These are phyloP conservation scores for Hydractinia echinata DNA, from an alignment of 30 jellyfish, hydroid and myxozoan species.

Conservation along the genomic window DNA sequence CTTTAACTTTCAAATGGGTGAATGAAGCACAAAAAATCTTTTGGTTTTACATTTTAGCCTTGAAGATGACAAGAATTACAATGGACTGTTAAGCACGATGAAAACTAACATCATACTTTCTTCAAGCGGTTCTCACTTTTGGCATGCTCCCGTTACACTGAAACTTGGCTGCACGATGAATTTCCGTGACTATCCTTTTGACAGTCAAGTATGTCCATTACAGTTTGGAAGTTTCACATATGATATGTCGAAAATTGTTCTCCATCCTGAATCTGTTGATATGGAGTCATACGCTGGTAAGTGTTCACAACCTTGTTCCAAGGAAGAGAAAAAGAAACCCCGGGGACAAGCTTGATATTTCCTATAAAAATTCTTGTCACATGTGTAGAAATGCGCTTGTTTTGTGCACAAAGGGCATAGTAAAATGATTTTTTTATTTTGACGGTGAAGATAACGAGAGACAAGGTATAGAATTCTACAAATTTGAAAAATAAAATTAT, in stretches of 20 bases:
- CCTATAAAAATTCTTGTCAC: too few species aligned
- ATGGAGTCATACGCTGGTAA: conserved; percentile 53
- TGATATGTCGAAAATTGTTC: conserved; percentile 38
- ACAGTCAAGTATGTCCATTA: conserved; percentile 72
- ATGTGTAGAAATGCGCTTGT: too few species aligned
- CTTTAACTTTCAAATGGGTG: too few species aligned
- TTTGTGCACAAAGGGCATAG: too few species aligned
- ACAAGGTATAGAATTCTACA: too few species aligned
- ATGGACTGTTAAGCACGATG: conserved; percentile 74
- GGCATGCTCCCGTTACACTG: conserved; percentile 80
- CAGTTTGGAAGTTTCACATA: conserved; percentile 85
- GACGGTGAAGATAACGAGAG: too few species aligned
- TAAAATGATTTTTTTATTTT: too few species aligned
- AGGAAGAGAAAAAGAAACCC: neutral
- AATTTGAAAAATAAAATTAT: too few species aligned
- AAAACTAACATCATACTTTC: conserved; percentile 49
- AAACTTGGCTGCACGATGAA: conserved; percentile 76
- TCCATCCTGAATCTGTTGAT: conserved; percentile 57
- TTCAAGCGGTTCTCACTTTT: conserved; percentile 44
- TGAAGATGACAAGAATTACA: conserved; percentile 80
- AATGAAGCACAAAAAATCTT: too few species aligned
- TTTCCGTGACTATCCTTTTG: conserved; percentile 82
- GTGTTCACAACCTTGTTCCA: neutral
- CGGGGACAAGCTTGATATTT: neutral
- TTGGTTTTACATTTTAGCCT: conserved; percentile 31